Base-by-base conservation (phyloP, 1,140 invertebrate species). In the Heliconius hermathena region DNA sequence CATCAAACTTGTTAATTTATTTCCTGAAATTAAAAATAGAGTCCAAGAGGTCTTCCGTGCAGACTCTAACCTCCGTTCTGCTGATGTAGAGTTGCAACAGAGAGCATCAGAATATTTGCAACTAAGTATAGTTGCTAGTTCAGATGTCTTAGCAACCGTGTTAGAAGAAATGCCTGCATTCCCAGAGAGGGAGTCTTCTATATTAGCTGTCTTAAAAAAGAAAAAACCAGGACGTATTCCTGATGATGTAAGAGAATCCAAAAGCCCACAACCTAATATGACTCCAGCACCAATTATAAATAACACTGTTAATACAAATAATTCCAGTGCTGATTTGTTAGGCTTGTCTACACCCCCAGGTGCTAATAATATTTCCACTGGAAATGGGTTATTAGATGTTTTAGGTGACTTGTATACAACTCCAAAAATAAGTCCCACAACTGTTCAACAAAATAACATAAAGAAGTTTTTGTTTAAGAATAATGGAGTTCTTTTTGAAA, bases 81-180 rank as follows among this genome's bases (percentile, higher is more conserved):
- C 99, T 4, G 99, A 99, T 96, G 99, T 99, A 20, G 99, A 99
- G 93, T 94, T 99, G 22, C 99, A 99, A 90, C 99, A 99, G 93
- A 96, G 99, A 89, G 98, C 99, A 73, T 99, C 99, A 49, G 99
- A 99, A 95, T 99, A 99, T 95, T 95, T 99, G 36, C 98, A 99
- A 87, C 95, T 99, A 60, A 99, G 98, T 91, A 98, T 99, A 83
- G 98, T 99, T 77, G 98, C 99, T 16, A 98, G 98, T 72, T 97
- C 98, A 38, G 99, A 99, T 96, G 99, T 99, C 83, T 95, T 99
- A 96, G 99, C 99, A 8, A 99, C 99, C 72, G 99, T 99, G 76
- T 95, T 99, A 74, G 99, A 99, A 96, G 99, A 99, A 96, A 99
- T 99, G 99, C 99, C 99, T 74, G 99, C 99, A 72, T 99, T 99